Conservation (phyloP, 2,113 vertebrate species). For the Pleuronectes platessa region DNA sequence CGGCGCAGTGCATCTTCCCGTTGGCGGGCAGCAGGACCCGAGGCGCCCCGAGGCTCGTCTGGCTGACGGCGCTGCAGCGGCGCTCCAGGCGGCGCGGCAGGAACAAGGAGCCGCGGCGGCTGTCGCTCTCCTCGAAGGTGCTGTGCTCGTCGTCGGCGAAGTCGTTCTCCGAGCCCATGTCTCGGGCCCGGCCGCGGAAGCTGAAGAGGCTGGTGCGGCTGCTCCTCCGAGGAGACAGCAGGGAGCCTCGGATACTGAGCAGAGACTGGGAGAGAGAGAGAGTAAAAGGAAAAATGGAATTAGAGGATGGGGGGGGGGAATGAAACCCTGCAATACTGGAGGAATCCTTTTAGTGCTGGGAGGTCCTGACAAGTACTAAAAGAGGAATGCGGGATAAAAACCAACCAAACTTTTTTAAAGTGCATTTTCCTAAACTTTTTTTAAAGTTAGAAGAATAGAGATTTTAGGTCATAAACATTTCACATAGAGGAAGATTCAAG, state of each 20-base stretch:
- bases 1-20: conserved; percentile 95
- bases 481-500: too few species aligned
- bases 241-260: conserved; percentile 90
- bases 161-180: conserved; percentile 95
- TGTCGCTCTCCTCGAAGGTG: conserved; percentile 95
- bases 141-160: conserved; percentile 97
- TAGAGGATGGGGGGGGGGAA: not conserved
- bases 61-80: conserved; percentile 91
- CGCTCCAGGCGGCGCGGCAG: conserved; percentile 89
- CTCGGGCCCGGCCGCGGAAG: conserved; percentile 89
- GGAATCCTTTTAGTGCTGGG: too few species aligned
- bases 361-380: too few species aligned
- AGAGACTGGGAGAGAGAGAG: conserved; percentile 83
- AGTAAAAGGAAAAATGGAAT: not conserved
- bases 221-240: conserved; percentile 92
- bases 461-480: too few species aligned
- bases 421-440: too few species aligned
- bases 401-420: too few species aligned
- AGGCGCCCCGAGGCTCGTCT: conserved; percentile 88
- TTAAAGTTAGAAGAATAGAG: too few species aligned
- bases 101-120: conserved; percentile 93
- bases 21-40: conserved; percentile 89
- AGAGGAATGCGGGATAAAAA: too few species aligned
- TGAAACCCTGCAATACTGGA: not conserved
- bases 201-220: conserved; percentile 94